Percentiles rank a stretch among this genome's conserved stretches.
These are phyloP conservation scores for Pangasius djambal DNA, from an alignment of 2,797 vertebrate genomes.

Conservation along the genomic window DNA sequence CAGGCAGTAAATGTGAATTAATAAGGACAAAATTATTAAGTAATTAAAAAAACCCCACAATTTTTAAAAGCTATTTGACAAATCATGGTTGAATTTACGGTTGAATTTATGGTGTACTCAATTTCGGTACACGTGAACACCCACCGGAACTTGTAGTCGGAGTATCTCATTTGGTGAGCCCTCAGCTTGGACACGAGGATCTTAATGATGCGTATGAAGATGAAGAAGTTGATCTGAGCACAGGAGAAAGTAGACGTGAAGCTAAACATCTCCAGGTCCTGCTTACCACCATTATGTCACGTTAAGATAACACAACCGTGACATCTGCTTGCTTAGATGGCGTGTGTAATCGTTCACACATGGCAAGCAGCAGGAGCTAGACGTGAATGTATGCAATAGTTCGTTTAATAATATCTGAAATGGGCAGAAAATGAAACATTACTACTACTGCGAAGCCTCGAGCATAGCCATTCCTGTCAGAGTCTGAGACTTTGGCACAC, in stretches of 20 bases:
- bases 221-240: constrained; percentile 91
- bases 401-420: background rate
- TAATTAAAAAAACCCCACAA: too few relatives aligned
- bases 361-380: background rate
- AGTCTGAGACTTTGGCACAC: background rate
- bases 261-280: constrained; percentile 9
- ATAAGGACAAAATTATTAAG: too few relatives aligned
- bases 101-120: background rate
- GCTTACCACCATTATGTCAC: constrained; percentile 20
- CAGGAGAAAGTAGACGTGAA: constrained; percentile 12
- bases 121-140: constrained; percentile 26
- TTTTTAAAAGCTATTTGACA: background rate
- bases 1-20: too few relatives aligned
- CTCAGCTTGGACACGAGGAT: constrained; percentile 92
- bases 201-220: constrained; percentile 91
- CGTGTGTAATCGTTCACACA: too few relatives aligned
- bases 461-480: background rate
- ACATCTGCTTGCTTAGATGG: background rate
- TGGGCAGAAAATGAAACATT: background rate
- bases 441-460: background rate
- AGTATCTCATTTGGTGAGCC: constrained; percentile 91
- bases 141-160: constrained; percentile 95
- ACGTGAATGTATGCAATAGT: background rate
- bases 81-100: background rate
- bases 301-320: constrained; percentile 12